A percentile compares a stretch with the other conserved stretches of the same genome.
Conservation (phyloP, 2,113 vertebrate genomes). For the Proteles cristata region DNA sequence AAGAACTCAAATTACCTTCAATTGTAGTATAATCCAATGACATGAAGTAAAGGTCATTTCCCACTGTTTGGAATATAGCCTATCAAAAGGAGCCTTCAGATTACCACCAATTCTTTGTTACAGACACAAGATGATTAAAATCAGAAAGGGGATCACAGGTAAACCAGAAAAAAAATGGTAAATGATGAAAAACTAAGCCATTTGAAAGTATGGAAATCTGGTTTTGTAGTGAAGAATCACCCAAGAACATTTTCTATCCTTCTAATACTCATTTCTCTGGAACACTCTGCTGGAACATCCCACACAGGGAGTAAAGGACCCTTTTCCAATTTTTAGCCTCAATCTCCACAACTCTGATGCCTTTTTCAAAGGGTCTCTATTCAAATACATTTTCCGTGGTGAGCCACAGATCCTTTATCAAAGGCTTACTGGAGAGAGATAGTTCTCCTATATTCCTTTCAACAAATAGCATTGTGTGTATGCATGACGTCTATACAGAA, state of each 20-base stretch:
- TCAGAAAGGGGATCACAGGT: background rate
- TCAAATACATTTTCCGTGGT: background rate
- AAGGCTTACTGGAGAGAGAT: background rate
- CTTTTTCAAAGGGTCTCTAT: background rate
- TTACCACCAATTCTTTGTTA: background rate
- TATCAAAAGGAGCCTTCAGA: constrained; percentile 35
- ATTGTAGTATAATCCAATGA: background rate
- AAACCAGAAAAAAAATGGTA: background rate
- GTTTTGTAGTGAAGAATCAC: background rate
- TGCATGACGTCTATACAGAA: background rate
- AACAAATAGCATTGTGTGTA: background rate
- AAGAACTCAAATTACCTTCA: constrained; percentile 48
- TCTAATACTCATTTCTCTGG: background rate
- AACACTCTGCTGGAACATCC: too few relatives aligned
- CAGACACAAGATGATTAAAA: constrained; percentile 5
- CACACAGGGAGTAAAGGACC: background rate
- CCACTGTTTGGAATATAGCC: background rate
- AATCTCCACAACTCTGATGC: background rate
- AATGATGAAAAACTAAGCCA: background rate
- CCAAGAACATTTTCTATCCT: background rate
- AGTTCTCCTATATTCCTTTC: background rate
- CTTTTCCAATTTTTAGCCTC: background rate
- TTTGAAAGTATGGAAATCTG: background rate
- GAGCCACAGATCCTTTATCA: background rate
- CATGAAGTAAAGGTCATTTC: constrained; percentile 8